Conservation (phyloP, 2,113 vertebrate genomes). For the Kobus ellipsiprymnus region DNA sequence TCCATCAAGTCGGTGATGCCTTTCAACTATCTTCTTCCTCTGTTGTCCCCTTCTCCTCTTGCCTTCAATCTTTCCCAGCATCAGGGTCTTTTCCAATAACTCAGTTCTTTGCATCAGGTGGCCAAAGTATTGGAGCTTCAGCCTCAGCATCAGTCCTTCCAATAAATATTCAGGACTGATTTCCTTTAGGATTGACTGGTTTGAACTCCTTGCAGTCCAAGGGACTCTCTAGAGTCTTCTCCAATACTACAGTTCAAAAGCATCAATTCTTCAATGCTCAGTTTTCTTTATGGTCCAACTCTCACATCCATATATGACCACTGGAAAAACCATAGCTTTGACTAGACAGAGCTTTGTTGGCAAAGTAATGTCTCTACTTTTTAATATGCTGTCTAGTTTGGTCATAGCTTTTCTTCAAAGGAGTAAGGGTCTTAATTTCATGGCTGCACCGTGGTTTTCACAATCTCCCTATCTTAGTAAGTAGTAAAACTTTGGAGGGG, state of each 20-base stretch:
- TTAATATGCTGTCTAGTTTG: background rate
- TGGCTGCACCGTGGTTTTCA: background rate
- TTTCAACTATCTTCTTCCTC: background rate
- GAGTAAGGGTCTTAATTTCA: background rate
- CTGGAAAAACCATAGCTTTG: background rate
- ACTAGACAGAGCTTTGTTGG: background rate
- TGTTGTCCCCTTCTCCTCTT: background rate
- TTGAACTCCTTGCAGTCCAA: background rate
- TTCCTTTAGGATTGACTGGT: background rate
- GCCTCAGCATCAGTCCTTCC: background rate
- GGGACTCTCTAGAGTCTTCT: background rate
- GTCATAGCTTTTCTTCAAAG: background rate
- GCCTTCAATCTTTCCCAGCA: background rate
- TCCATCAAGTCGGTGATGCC: background rate
- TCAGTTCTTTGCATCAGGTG: background rate
- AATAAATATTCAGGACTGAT: background rate
- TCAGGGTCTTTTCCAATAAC: background rate
- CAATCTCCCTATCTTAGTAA: background rate
- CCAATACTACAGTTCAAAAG: background rate
- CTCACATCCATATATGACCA: background rate
- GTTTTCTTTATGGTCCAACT: background rate
- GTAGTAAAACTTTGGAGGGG: background rate
- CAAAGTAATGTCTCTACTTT: background rate
- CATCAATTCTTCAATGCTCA: background rate
- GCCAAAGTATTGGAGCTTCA: background rate